Conservation (phyloP, 2,113 vertebrate species). For the Takifugu flavidus region DNA sequence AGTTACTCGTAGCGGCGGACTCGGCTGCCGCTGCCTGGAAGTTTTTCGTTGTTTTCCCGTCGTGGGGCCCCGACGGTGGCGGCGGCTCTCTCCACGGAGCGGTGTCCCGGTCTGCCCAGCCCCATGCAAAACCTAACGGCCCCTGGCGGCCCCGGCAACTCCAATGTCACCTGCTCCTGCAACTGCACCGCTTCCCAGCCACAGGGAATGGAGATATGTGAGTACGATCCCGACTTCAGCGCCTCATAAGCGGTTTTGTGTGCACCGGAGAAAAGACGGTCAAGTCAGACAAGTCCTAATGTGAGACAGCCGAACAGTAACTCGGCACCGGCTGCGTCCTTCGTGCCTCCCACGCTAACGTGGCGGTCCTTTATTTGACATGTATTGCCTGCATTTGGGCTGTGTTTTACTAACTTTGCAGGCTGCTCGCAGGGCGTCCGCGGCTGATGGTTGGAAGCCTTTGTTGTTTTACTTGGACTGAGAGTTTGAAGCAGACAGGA, state of each 20-base stretch:
- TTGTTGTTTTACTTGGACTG: not conserved
- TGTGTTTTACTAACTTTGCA: not conserved
- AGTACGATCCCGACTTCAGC: slow-evolving; percentile 57
- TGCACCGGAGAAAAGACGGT: slow-evolving; percentile 17
- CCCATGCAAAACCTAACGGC: slow-evolving; percentile 80
- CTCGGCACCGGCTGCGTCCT: not conserved
- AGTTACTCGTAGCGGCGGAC: slow-evolving; percentile 59
- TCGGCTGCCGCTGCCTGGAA: slow-evolving; percentile 68
- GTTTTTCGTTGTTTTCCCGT: slow-evolving; percentile 71
- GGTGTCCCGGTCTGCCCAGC: slow-evolving; percentile 69
- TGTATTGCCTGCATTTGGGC: too few relatives aligned
- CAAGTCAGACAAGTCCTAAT: slow-evolving; percentile 20
- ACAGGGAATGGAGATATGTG: slow-evolving; percentile 83
- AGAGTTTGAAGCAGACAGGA: not conserved
- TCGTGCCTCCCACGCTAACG: not conserved
- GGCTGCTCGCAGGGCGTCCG: too few relatives aligned
- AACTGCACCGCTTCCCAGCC: slow-evolving; percentile 80
- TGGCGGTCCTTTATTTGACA: not conserved
- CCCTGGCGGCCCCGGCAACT: slow-evolving; percentile 76
- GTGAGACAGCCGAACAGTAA: slow-evolving; percentile 5
- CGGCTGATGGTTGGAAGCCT: too few relatives aligned
- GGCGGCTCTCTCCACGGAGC: slow-evolving; percentile 75
- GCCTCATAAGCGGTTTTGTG: slow-evolving; percentile 44
- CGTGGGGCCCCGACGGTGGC: slow-evolving; percentile 69
- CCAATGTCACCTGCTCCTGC: slow-evolving; percentile 84